These are phyloP conservation scores for Yoshiicerus persimilis DNA, from an alignment of 1,140 invertebrate genomes.

Conservation along the genomic window DNA sequence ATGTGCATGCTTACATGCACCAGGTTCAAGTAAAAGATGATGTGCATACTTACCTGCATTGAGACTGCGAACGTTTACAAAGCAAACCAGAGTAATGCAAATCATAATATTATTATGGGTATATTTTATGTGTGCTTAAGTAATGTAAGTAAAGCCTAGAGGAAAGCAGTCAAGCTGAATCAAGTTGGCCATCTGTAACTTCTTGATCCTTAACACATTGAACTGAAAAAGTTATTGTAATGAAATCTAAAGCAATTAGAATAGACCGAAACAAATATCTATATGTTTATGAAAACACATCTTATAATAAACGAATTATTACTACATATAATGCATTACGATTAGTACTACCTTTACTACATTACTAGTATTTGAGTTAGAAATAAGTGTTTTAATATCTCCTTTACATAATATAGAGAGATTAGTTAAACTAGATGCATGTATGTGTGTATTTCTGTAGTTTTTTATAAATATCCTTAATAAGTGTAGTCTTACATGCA, in stretches of 20 bases:
- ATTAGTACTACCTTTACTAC: neutral
- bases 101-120: neutral
- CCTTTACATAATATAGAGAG: neutral
- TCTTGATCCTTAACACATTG: neutral
- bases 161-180: neutral
- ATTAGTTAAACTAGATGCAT: neutral
- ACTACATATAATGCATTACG: neutral
- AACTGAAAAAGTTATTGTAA: neutral
- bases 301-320: neutral
- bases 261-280: neutral
- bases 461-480: neutral
- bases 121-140: neutral
- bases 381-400: neutral
- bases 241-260: neutral
- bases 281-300: neutral
- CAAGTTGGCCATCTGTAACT: constrained; percentile 8
- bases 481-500: neutral
- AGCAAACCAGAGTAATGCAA: neutral
- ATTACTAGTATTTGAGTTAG: neutral
- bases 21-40: neutral
- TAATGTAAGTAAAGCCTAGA: neutral
- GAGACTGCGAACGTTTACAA: neutral
- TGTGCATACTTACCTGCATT: neutral
- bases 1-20: neutral
- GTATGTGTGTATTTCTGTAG: constrained; percentile 5